Evolutionary conservation across 1,140 invertebrate genomes (phyloP).

Genomic region (Apis mellifera): DNA sequence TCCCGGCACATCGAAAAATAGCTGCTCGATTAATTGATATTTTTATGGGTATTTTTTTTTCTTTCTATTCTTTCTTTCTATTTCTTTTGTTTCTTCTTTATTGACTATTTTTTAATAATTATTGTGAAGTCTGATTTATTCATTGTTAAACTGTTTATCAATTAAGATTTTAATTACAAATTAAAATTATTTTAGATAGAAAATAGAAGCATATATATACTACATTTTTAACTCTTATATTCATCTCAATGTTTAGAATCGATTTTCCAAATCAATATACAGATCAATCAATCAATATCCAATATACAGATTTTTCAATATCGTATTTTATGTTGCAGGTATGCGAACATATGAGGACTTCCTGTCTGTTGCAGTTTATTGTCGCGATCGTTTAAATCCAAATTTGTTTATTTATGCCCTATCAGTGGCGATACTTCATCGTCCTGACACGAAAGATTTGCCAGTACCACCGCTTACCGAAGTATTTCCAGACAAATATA

Average conservation of each 20-base stretch:
- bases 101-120: not conserved
- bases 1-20: conserved; percentile 86
- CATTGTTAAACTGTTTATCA: not conserved
- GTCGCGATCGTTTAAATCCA: conserved; percentile 88
- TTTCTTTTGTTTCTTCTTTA: not conserved
- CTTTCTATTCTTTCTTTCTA: not conserved
- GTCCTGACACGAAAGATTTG: conserved; percentile 87
- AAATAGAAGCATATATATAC: too few relatives aligned
- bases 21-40: conserved; percentile 87
- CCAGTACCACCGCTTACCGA: conserved; percentile 87
- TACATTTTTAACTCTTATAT: too few relatives aligned
- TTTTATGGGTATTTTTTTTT: conserved; percentile 83
- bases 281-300: too few relatives aligned
- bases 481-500: conserved; percentile 89
- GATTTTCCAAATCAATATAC: too few relatives aligned
- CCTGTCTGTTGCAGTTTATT: conserved; percentile 86
- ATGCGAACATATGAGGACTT: conserved; percentile 88
- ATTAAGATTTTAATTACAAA: not conserved
- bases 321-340: conserved; percentile 75
- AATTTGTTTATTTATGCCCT: conserved; percentile 90
- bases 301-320: too few relatives aligned
- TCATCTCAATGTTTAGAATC: too few relatives aligned
- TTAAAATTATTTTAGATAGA: too few relatives aligned
- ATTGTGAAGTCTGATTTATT: not conserved
- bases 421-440: conserved; percentile 89